Evolutionary conservation across 2,113 vertebrate genomes (phyloP).

Genomic region (Eptatretus burgeri): DNA sequence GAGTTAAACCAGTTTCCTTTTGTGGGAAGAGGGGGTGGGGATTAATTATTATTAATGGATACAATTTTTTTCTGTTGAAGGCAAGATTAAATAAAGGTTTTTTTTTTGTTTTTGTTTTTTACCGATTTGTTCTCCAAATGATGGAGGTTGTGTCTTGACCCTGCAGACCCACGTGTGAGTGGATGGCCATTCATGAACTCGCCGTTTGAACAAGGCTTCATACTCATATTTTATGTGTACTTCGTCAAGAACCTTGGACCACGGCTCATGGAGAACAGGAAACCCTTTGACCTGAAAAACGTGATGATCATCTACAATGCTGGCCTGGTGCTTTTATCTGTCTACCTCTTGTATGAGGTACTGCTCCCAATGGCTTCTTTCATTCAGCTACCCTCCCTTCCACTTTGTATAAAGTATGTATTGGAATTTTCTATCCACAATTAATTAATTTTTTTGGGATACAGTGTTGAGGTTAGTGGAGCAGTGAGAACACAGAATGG

Average conservation of each 20-base stretch:
- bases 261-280: slow-evolving; percentile 70
- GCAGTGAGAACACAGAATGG: too few relatives aligned
- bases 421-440: not conserved
- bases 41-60: too few relatives aligned
- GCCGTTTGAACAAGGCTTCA: slow-evolving; percentile 40
- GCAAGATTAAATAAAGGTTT: too few relatives aligned
- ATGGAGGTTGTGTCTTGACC: slow-evolving; percentile 9
- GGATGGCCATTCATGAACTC: slow-evolving; percentile 67
- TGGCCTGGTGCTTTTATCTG: slow-evolving; percentile 38
- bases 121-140: too few relatives aligned
- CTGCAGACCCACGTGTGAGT: slow-evolving; percentile 40
- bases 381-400: not conserved
- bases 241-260: slow-evolving; percentile 63
- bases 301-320: slow-evolving; percentile 57
- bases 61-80: too few relatives aligned
- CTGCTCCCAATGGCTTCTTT: slow-evolving; percentile 14
- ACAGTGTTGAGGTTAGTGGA: too few relatives aligned
- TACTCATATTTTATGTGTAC: slow-evolving; percentile 45
- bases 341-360: slow-evolving; percentile 80
- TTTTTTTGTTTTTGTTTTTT: too few relatives aligned
- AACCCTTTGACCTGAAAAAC: slow-evolving; percentile 50
- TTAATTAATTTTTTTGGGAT: slow-evolving; percentile 8
- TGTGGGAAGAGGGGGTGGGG: too few relatives aligned
- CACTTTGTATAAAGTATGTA: not conserved
- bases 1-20: too few relatives aligned